Conservation (phyloP, 2,113 vertebrate species). For the Ellobius talpinus region DNA sequence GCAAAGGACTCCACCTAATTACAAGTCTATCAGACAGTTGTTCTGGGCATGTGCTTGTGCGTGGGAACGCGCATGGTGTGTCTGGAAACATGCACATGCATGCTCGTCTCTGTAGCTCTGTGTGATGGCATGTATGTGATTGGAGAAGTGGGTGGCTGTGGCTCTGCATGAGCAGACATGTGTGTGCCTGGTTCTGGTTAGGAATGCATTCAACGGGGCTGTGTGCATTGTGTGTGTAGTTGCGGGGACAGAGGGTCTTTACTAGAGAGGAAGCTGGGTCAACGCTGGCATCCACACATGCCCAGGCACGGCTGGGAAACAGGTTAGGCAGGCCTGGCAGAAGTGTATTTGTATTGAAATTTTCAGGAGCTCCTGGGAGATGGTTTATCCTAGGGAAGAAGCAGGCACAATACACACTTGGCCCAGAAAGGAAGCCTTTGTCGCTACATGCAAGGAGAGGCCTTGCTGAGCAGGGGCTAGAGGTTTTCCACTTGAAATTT, state of each 20-base stretch:
- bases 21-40: neutral
- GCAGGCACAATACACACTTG: slow-evolving; percentile 16
- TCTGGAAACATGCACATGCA: neutral
- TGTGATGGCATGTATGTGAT: neutral
- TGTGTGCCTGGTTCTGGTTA: neutral
- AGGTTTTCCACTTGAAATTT: neutral
- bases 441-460: neutral
- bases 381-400: slow-evolving; percentile 29
- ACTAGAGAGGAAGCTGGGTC: slow-evolving; percentile 17
- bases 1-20: neutral
- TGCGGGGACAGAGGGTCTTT: slow-evolving; percentile 26
- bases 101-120: neutral
- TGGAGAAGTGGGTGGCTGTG: neutral
- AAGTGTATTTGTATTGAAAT: slow-evolving; percentile 35
- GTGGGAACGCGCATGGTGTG: neutral
- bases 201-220: neutral
- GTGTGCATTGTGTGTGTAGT: neutral
- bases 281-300: slow-evolving; percentile 42
- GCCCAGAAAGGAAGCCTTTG: neutral
- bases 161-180: neutral
- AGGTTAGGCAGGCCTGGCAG: slow-evolving; percentile 55
- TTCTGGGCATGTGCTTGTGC: neutral
- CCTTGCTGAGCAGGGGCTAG: neutral
- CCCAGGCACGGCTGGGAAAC: slow-evolving; percentile 53
- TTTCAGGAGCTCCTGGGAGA: slow-evolving; percentile 28